A percentile compares a stretch with the other conserved stretches of the same genome.
Conservation (phyloP, 2,113 vertebrate species). For the Triplophysa dalaica region DNA sequence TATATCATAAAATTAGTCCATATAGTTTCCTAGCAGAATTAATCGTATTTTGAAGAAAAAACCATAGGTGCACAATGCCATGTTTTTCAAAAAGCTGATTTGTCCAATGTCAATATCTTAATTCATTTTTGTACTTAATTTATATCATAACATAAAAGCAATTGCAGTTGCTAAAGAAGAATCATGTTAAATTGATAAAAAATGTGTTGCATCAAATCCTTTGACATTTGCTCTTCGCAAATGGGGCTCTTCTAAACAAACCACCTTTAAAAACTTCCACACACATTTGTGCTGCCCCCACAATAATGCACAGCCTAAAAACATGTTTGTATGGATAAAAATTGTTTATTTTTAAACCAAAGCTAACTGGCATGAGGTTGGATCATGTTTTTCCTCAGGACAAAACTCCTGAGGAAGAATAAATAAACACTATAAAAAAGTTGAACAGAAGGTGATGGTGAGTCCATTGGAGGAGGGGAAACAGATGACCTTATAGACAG, state of each 20-base stretch:
- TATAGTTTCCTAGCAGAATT: background rate
- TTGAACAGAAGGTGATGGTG: slow-evolving; percentile 51
- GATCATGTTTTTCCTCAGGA: slow-evolving; percentile 20
- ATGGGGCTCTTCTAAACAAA: too few species aligned
- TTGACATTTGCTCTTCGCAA: background rate
- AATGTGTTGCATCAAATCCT: background rate
- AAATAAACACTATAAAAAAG: slow-evolving; percentile 49
- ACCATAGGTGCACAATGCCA: background rate
- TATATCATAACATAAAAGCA: background rate
- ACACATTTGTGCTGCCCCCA: background rate
- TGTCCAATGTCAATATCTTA: background rate
- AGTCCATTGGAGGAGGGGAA: slow-evolving; percentile 42
- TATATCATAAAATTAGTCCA: background rate
- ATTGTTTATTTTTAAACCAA: slow-evolving; percentile 36
- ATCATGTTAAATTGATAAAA: background rate
- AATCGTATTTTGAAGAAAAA: background rate
- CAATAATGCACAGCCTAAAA: background rate
- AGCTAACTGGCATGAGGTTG: slow-evolving; percentile 32
- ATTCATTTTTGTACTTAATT: background rate
- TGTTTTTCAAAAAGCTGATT: background rate
- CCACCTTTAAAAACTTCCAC: too few species aligned
- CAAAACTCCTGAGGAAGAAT: slow-evolving; percentile 34
- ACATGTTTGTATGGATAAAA: background rate
- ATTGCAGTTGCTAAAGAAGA: background rate
- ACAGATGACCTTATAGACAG: slow-evolving; percentile 41